Evolutionary conservation across 2,888 invertebrate genomes (phyloP).

Genomic region (Lithophane ornitopus): DNA sequence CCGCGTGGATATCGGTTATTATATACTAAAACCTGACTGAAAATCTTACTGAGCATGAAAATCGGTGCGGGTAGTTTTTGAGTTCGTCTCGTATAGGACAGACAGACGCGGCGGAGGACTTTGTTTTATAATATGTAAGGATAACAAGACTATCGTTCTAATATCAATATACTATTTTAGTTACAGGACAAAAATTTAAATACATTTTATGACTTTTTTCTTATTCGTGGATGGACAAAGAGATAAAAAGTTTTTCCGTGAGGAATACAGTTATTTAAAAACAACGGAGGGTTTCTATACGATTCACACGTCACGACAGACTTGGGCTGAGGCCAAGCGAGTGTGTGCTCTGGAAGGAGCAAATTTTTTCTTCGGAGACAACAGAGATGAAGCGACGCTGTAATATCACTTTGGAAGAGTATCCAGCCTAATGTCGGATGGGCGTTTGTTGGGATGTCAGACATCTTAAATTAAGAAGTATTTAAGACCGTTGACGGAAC

Average conservation of each 20-base stretch:
- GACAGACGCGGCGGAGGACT: too few relatives aligned
- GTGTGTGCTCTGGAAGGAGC: slow-evolving; percentile 29
- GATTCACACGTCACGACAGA: slow-evolving; percentile 7
- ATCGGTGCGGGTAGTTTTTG: too few relatives aligned
- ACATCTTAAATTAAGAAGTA: background rate
- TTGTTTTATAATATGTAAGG: too few relatives aligned
- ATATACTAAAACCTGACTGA: too few relatives aligned
- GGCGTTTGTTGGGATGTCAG: background rate
- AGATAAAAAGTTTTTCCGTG: slow-evolving; percentile 11
- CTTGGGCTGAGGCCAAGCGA: too few relatives aligned
- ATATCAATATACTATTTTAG: background rate
- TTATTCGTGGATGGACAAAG: slow-evolving; percentile 13
- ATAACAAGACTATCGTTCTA: background rate
- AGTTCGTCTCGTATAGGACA: too few relatives aligned
- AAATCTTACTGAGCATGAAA: too few relatives aligned
- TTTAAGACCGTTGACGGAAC: background rate
- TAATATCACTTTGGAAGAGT: background rate
- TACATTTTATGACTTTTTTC: background rate
- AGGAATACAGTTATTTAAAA: slow-evolving; percentile 23
- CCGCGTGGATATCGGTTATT: too few relatives aligned
- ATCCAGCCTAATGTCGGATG: background rate
- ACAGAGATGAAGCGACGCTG: slow-evolving; percentile 11
- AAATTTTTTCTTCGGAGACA: slow-evolving; percentile 12
- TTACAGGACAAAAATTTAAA: background rate
- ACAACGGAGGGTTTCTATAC: slow-evolving; percentile 17